Evolutionary conservation across 2,888 invertebrate genomes (phyloP).

Genomic region (Podabrus alpinus): DNA sequence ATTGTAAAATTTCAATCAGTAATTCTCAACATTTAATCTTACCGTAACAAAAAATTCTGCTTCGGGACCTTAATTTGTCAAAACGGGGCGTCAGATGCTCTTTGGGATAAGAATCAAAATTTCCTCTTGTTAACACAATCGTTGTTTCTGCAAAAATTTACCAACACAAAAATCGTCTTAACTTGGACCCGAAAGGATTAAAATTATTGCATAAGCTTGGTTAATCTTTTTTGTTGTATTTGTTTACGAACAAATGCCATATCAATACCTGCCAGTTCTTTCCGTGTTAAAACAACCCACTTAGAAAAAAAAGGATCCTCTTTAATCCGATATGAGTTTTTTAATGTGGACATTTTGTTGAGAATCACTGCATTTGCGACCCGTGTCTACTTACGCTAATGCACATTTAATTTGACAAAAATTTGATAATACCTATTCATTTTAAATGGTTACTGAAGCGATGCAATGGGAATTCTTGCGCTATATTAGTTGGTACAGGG

Average conservation of each 20-base stretch:
- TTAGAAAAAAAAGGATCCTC: background rate
- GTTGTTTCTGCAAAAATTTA: too few relatives aligned
- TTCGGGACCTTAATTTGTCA: background rate
- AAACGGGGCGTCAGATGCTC: too few relatives aligned
- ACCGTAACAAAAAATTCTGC: background rate
- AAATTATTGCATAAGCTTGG: background rate
- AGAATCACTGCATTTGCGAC: conserved; percentile 24
- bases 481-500: conserved; percentile 47
- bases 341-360: conserved; percentile 22
- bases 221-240: background rate
- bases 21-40: conserved; percentile 17
- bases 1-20: conserved; percentile 15
- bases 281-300: conserved; percentile 2
- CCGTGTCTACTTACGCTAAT: conserved; percentile 43
- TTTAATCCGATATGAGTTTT: conserved; percentile 6
- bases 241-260: background rate
- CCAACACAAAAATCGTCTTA: too few relatives aligned
- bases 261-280: background rate
- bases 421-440: conserved; percentile 55
- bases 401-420: conserved; percentile 55
- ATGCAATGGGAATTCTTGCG: conserved; percentile 44
- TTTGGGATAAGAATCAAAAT: too few relatives aligned
- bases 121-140: too few relatives aligned
- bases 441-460: conserved; percentile 43
- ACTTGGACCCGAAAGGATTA: background rate